Evolutionary conservation across 2,113 vertebrate species (phyloP).

Genomic region (Lepisosteus osseus): DNA sequence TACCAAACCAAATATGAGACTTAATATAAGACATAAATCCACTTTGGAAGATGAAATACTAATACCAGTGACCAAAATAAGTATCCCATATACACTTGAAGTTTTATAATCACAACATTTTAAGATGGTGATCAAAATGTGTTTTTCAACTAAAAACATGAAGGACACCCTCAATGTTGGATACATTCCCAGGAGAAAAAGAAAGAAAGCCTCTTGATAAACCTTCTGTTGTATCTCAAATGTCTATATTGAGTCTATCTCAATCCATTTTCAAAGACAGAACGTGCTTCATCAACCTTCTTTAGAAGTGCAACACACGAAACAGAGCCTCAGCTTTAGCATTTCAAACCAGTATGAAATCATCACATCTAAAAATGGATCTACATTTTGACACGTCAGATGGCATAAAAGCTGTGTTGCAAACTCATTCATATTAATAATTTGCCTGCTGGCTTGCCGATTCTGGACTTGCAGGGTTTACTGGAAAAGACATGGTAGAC

Average conservation of each 20-base stretch:
- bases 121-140: constrained; percentile 15
- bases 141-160: constrained; percentile 1
- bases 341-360: constrained; percentile 17
- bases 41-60: constrained; percentile 1
- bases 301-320: constrained; percentile 5
- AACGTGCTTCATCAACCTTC: background rate
- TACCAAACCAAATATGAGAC: background rate
- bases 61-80: constrained; percentile 15
- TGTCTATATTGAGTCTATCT: background rate
- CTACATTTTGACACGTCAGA: constrained; percentile 10
- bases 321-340: background rate
- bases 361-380: constrained; percentile 17
- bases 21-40: background rate
- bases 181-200: background rate
- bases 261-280: constrained; percentile 10
- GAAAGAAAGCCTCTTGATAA: constrained; percentile 11
- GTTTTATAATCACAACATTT: background rate
- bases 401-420: constrained; percentile 1
- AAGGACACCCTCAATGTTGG: background rate
- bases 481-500: background rate
- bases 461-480: constrained; percentile 6
- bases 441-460: constrained; percentile 10
- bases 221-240: constrained; percentile 5
- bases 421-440: constrained; percentile 20
- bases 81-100: background rate